These are phyloP conservation scores for Perizoma flavofasciatum DNA, from an alignment of 2,888 invertebrate species.

Conservation along the genomic window DNA sequence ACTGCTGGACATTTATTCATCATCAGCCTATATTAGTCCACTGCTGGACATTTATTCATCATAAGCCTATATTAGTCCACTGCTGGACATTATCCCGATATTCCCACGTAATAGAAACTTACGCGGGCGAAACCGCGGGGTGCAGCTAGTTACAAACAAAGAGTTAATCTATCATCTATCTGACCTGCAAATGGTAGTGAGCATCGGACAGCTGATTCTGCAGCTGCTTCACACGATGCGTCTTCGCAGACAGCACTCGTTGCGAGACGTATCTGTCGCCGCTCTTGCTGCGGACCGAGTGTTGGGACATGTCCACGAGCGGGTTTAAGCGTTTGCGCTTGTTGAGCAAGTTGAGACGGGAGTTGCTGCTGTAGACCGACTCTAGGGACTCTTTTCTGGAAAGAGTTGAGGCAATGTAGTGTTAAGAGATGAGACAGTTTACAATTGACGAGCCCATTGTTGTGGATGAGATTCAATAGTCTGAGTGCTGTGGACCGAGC, in stretches of 20 bases:
- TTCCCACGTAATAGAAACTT: no score
- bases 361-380: conserved; percentile 77
- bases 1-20: no score
- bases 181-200: conserved; percentile 90
- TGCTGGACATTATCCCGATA: no score
- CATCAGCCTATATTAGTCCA: no score
- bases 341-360: conserved; percentile 66
- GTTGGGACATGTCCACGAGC: conserved; percentile 58
- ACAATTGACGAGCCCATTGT: no score
- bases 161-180: no score
- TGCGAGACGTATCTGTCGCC: conserved; percentile 77
- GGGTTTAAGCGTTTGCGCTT: conserved; percentile 72
- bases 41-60: no score
- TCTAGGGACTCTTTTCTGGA: conserved; percentile 73
- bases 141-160: no score
- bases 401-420: conserved; percentile 18
- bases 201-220: conserved; percentile 92
- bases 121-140: no score
- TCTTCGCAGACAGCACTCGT: conserved; percentile 90
- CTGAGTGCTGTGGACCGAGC: conserved; percentile 52
- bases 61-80: no score
- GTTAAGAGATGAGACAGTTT: no score
- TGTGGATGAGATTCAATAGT: no score
- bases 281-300: conserved; percentile 50
- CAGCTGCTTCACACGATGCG: conserved; percentile 88